Percentiles rank a stretch among this genome's conserved stretches.
phyloP scores from a whole-genome alignment of 2,797 vertebrate genomes.

The Sebastes hubbsi region DNA sequence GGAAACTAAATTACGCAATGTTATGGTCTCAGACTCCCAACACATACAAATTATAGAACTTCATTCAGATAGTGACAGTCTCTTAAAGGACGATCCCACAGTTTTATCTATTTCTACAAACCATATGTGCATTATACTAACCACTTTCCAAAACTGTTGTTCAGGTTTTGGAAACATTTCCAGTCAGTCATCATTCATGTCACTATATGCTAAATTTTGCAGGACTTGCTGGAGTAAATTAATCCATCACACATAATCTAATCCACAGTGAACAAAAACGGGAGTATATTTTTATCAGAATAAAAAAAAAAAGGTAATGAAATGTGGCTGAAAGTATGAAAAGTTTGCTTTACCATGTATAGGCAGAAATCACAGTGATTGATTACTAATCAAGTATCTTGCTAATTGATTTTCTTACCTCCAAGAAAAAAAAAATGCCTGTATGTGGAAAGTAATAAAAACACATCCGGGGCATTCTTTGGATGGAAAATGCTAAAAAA shows the following conservation, averaged over 20 bases:
- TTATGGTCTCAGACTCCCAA: neutral
- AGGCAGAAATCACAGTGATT: neutral
- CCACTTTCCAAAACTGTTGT: neutral
- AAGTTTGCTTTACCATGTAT: neutral
- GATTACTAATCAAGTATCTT: neutral
- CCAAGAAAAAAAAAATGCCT: neutral
- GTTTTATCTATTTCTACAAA: neutral
- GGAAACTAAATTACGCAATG: neutral
- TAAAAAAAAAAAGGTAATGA: accelerated
- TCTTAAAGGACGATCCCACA: neutral
- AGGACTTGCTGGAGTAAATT: no score
- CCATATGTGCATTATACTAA: neutral
- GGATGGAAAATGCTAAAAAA: no score
- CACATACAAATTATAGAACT: neutral
- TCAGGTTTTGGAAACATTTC: neutral
- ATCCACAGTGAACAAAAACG: neutral
- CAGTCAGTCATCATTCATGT: neutral
- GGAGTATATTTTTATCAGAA: neutral
- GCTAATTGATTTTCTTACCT: neutral
- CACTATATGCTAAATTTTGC: neutral
- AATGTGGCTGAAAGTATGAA: neutral
- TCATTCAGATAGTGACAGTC: no score
- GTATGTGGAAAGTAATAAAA: neutral
- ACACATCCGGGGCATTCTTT: neutral
- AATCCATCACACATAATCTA: neutral